Percentiles rank a stretch among this genome's conserved stretches.
Conservation (phyloP, 2,797 vertebrate species). For the Pantherophis alleghaniensis region DNA sequence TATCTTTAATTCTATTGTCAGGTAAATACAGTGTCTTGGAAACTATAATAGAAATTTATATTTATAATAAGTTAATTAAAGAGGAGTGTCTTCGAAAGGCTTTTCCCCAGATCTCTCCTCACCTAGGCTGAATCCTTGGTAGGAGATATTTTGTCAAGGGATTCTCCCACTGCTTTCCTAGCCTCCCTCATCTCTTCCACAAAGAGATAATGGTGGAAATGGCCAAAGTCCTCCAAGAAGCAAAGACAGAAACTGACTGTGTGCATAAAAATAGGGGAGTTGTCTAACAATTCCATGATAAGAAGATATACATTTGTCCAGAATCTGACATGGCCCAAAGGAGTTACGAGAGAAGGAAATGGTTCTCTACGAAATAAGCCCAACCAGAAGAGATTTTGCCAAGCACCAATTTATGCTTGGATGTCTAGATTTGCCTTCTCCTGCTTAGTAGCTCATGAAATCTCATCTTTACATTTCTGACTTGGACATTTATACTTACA, state of each 20-base stretch:
- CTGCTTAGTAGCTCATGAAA: too few relatives aligned
- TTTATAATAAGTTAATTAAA: too few relatives aligned
- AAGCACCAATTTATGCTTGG: not conserved
- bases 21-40: too few relatives aligned
- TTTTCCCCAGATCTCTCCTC: too few relatives aligned
- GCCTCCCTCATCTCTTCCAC: not conserved
- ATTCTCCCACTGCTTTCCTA: not conserved
- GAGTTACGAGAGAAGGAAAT: not conserved
- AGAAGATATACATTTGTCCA: not conserved
- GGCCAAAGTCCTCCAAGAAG: not conserved
- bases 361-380: not conserved
- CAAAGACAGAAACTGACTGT: too few relatives aligned
- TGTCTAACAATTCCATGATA: not conserved
- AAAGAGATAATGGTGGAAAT: not conserved
- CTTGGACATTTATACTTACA: too few relatives aligned
- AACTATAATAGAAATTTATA: too few relatives aligned
- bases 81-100: too few relatives aligned
- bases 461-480: not conserved
- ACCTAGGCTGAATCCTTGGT: too few relatives aligned
- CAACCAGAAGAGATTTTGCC: not conserved
- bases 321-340: not conserved
- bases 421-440: not conserved
- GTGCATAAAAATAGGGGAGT: not conserved
- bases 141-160: not conserved
- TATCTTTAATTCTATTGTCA: too few relatives aligned